phyloP scores from a whole-genome alignment of 92 coral and sea anemone genomes.

The Zoanthus solanderi region DNA sequence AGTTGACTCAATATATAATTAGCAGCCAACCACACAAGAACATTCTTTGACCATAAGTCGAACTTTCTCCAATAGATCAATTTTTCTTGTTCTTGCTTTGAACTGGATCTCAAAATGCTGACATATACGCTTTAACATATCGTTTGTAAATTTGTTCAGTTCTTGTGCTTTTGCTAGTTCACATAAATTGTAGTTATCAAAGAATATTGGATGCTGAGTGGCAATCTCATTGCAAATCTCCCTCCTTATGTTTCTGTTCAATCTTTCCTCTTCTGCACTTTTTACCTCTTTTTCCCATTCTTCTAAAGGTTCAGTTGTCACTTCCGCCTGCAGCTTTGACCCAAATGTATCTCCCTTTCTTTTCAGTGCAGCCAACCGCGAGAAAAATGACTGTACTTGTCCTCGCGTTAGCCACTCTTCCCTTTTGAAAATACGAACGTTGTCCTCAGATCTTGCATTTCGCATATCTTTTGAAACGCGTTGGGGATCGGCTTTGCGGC shows the following conservation, averaged over 20 bases:
- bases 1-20: too few relatives aligned
- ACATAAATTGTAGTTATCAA: conserved; percentile 8
- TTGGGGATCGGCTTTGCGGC: conserved; percentile 48
- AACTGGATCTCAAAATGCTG: conserved; percentile 1
- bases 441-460: conserved; percentile 41
- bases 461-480: conserved; percentile 46
- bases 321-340: not conserved
- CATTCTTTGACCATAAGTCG: too few relatives aligned
- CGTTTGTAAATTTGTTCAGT: conserved; percentile 7
- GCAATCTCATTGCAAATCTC: not conserved
- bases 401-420: conserved; percentile 49
- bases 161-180: conserved; percentile 11
- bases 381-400: conserved; percentile 50
- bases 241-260: not conserved
- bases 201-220: conserved; percentile 7
- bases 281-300: not conserved
- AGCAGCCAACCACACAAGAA: too few relatives aligned
- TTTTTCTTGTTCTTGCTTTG: not conserved
- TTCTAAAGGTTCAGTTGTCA: not conserved
- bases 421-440: conserved; percentile 31
- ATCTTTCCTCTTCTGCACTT: conserved; percentile 4
- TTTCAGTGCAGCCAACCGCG: conserved; percentile 40
- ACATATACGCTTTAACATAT: conserved; percentile 6
- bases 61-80: not conserved
- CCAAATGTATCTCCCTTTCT: conserved; percentile 8